These are phyloP conservation scores for Hemicordylus capensis DNA, from an alignment of 2,113 vertebrate species.

Conservation along the genomic window DNA sequence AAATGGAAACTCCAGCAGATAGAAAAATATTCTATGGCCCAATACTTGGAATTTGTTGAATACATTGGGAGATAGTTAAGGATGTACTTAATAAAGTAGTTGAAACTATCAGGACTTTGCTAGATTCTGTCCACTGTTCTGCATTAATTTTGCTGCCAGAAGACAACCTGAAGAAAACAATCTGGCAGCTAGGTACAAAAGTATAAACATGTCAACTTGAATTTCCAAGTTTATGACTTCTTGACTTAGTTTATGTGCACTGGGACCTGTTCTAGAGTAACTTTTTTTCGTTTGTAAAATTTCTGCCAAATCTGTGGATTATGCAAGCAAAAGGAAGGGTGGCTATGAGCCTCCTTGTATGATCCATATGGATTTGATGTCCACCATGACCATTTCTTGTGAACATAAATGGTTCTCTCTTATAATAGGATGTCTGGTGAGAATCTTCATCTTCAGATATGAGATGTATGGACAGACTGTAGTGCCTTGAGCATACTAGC, in stretches of 20 bases:
- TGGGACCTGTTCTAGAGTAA: too few relatives aligned
- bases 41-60: background rate
- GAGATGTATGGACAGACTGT: background rate
- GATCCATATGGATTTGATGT: background rate
- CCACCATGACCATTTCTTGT: too few relatives aligned
- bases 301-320: background rate
- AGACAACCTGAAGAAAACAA: background rate
- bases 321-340: background rate
- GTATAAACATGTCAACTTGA: background rate
- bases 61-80: background rate
- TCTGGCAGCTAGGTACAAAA: background rate
- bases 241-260: background rate
- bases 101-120: background rate
- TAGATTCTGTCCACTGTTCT: background rate
- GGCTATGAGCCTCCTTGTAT: background rate
- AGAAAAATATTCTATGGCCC: background rate
- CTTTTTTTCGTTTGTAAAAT: too few relatives aligned
- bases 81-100: background rate
- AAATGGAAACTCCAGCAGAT: too few relatives aligned
- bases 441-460: background rate
- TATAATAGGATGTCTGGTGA: background rate
- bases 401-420: background rate
- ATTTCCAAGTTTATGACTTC: background rate
- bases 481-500: background rate
- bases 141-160: background rate